These are phyloP conservation scores for Donacobius atricapilla DNA, from an alignment of 2,113 vertebrate genomes.

Conservation along the genomic window DNA sequence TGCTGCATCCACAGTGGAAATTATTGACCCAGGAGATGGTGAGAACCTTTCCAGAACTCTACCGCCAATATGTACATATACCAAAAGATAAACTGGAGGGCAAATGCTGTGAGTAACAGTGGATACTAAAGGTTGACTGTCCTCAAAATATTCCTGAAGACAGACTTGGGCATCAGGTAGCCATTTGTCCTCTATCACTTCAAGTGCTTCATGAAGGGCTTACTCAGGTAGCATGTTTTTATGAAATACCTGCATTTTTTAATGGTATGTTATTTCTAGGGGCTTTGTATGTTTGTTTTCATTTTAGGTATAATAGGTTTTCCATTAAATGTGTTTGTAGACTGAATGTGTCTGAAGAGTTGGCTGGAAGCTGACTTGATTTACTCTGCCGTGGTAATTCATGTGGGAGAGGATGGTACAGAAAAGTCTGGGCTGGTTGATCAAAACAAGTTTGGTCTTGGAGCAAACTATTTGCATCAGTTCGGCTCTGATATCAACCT, in stretches of 20 bases:
- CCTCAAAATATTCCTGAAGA: not conserved
- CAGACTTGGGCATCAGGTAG: not conserved
- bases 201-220: not conserved
- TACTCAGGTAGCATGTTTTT: not conserved
- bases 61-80: not conserved
- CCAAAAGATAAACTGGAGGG: not conserved
- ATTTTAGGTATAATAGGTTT: not conserved
- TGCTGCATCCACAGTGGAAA: conserved; percentile 80
- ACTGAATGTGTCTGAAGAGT: not conserved
- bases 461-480: not conserved
- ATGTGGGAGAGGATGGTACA: not conserved
- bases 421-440: not conserved
- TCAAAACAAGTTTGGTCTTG: not conserved
- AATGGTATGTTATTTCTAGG: not conserved
- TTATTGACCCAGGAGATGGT: conserved; percentile 92
- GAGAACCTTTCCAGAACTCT: not conserved
- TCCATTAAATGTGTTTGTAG: not conserved
- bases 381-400: not conserved
- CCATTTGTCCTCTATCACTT: not conserved
- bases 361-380: not conserved
- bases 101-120: not conserved
- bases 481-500: not conserved
- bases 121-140: not conserved
- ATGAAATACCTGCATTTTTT: not conserved
- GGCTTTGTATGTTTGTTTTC: not conserved